A percentile compares a stretch with the other conserved stretches of the same genome.
Evolutionary conservation across 2,888 invertebrate genomes (phyloP).

Genomic region (Alsophila aescularia): DNA sequence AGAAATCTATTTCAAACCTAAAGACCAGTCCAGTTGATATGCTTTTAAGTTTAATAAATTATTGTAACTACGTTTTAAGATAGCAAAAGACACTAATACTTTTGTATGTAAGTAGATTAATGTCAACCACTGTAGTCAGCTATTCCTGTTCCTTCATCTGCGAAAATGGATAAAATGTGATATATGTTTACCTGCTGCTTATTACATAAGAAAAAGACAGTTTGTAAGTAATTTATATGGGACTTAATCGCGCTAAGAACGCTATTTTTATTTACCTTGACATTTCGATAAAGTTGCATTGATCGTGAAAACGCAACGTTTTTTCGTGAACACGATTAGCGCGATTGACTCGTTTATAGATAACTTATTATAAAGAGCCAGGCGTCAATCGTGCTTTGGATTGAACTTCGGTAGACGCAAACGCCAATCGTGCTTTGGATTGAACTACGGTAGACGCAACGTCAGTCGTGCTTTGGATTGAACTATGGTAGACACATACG

Average conservation of each 20-base stretch:
- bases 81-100: conserved; percentile 64
- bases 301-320: no score
- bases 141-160: conserved; percentile 54
- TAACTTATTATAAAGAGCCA: no score
- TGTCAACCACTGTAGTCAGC: conserved; percentile 56
- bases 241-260: no score
- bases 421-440: conserved; percentile 26
- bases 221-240: conserved; percentile 25
- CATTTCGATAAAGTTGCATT: neutral
- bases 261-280: no score
- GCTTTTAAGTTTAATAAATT: conserved; percentile 59
- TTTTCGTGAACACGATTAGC: no score
- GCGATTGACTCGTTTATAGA: no score
- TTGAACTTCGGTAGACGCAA: conserved; percentile 25
- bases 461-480: conserved; percentile 34
- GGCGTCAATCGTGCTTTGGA: conserved; percentile 22
- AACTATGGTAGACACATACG: conserved; percentile 22
- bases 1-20: conserved; percentile 80
- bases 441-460: conserved; percentile 23
- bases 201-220: conserved; percentile 33
- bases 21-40: conserved; percentile 67
- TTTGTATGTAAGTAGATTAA: conserved; percentile 56
- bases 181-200: conserved; percentile 54
- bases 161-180: conserved; percentile 59
- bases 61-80: conserved; percentile 48